Percentiles rank a stretch among this genome's conserved stretches.
Evolutionary conservation across 2,888 invertebrate genomes (phyloP).

Genomic region (Dynastes hyllus): DNA sequence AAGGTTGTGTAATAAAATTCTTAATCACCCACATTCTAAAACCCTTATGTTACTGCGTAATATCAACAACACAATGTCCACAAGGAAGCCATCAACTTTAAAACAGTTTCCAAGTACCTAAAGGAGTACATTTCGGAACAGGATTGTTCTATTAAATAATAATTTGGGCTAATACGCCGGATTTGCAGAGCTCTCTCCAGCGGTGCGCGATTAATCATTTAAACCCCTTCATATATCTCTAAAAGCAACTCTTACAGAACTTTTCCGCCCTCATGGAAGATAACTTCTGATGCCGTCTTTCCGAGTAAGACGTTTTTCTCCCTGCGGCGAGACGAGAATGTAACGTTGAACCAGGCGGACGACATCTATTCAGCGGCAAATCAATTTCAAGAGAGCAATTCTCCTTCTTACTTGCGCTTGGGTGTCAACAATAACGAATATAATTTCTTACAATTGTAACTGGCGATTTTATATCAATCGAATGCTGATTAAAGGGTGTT

Average conservation of each 20-base stretch:
- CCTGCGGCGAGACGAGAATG: neutral
- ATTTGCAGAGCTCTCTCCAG: neutral
- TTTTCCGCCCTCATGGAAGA: neutral
- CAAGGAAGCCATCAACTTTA: too few relatives aligned
- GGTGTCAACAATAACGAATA: conserved; percentile 2
- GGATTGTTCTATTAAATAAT: neutral
- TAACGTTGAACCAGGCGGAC: neutral
- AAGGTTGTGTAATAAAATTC: too few relatives aligned
- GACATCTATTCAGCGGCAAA: conserved; percentile 1
- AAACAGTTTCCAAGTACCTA: too few relatives aligned
- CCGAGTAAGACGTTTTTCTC: neutral
- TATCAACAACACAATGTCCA: too few relatives aligned
- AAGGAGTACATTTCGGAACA: too few relatives aligned
- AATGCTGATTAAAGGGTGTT: too few relatives aligned
- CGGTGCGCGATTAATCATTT: conserved; percentile 20
- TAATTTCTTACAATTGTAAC: neutral
- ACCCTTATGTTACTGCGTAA: too few relatives aligned
- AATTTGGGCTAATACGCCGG: neutral
- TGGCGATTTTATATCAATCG: too few relatives aligned
- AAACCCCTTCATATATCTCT: conserved; percentile 8
- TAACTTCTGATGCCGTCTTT: neutral
- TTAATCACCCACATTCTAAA: too few relatives aligned
- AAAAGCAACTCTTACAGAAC: conserved; percentile 1
- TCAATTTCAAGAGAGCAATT: conserved; percentile 12
- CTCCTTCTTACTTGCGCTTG: neutral